Evolutionary conservation across 1,140 invertebrate species (phyloP).

Genomic region (Mactra quadrangularis): DNA sequence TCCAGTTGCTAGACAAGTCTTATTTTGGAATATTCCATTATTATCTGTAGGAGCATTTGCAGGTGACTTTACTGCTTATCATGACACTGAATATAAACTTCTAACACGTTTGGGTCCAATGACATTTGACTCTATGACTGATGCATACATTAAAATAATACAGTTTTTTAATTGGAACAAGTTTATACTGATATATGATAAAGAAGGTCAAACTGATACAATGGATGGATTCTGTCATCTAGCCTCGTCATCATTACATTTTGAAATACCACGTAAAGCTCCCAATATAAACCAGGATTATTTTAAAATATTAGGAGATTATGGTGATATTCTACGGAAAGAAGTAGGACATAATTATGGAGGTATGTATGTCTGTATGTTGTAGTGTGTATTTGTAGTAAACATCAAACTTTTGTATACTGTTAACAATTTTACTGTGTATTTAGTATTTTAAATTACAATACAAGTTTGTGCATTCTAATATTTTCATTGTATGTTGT

Average conservation of each 20-base stretch:
- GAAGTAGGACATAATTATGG: conserved; percentile 23
- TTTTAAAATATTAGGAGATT: conserved; percentile 45
- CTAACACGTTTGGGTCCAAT: conserved; percentile 93
- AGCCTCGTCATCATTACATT: conserved; percentile 70
- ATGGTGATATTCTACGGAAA: conserved; percentile 7
- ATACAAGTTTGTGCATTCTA: too few relatives aligned
- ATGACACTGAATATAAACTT: conserved; percentile 87
- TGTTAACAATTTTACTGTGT: too few relatives aligned
- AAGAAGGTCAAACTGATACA: conserved; percentile 86
- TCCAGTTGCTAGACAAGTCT: conserved; percentile 93
- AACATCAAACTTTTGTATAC: too few relatives aligned
- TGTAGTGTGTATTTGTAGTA: neutral
- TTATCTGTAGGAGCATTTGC: conserved; percentile 94
- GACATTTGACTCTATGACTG: conserved; percentile 89
- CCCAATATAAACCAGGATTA: conserved; percentile 47
- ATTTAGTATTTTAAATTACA: too few relatives aligned
- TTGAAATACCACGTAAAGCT: conserved; percentile 52
- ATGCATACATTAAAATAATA: conserved; percentile 88
- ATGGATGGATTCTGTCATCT: conserved; percentile 85
- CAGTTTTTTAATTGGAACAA: conserved; percentile 87
- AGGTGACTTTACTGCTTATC: conserved; percentile 87
- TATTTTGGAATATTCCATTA: conserved; percentile 92
- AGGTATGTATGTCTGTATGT: conserved; percentile 10
- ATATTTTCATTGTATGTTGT: too few relatives aligned
- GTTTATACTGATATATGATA: conserved; percentile 89